A percentile compares a stretch with the other conserved stretches of the same genome.
These are phyloP conservation scores for Empidonax alnorum DNA, from an alignment of 2,113 vertebrate genomes.

Conservation along the genomic window DNA sequence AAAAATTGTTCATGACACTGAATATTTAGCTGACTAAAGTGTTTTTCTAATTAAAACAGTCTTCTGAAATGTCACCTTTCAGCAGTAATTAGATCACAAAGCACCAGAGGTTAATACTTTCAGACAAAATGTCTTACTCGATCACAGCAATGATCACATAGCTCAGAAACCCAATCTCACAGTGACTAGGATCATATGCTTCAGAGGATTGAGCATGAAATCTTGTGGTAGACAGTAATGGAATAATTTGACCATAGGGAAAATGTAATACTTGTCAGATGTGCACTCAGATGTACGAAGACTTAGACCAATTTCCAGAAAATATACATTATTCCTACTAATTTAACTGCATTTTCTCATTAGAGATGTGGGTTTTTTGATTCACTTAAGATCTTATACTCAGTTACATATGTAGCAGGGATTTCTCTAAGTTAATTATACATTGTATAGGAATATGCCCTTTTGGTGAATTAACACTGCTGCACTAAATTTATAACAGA, in stretches of 20 bases:
- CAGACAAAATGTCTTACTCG: neutral
- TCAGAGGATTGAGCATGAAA: slow-evolving; percentile 17
- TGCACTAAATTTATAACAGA: neutral
- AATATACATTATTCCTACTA: neutral
- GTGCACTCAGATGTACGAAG: neutral
- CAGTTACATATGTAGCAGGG: neutral
- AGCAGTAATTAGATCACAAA: slow-evolving; percentile 5
- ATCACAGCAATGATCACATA: neutral
- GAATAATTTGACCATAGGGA: neutral
- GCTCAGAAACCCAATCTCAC: neutral
- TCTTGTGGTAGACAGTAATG: slow-evolving; percentile 29
- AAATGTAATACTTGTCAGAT: slow-evolving; percentile 13
- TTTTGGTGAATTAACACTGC: neutral
- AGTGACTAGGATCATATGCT: neutral
- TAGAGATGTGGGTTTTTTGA: neutral
- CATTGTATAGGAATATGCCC: neutral
- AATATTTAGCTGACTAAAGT: slow-evolving; percentile 13
- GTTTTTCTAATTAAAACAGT: slow-evolving; percentile 13
- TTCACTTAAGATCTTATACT: neutral
- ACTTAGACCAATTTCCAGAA: neutral
- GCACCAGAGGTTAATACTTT: neutral
- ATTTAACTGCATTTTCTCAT: slow-evolving; percentile 18
- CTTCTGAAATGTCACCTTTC: slow-evolving; percentile 22
- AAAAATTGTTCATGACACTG: neutral
- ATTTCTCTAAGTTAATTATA: neutral